Base-by-base conservation (phyloP, 1,140 invertebrate species). In the Drosophila dunni region DNA sequence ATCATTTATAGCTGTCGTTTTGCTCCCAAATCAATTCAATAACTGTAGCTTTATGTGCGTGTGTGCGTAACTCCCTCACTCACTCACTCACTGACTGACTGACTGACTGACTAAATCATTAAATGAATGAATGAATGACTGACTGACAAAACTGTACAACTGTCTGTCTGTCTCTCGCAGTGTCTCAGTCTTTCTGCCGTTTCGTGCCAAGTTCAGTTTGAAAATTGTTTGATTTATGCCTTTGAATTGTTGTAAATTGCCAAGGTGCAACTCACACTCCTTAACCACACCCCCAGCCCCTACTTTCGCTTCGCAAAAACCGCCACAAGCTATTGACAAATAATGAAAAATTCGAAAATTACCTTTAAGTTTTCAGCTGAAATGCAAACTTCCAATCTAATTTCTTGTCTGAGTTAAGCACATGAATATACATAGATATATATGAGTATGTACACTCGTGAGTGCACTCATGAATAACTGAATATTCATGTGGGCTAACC, bases 181-280 rank as follows among this genome's bases (percentile, higher is more conserved):
- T 38, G 15, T 38, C 3, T 15, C 50, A 8, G 29, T 15, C 29
- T 15, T 9, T 15, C 44, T 46, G 44, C 10, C 75, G 45, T 63
- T 75, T 66, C 81, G 74, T 84, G 81, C 70, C 65, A 73, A 79
- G 64, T 76, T 82, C 83, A 73, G 81, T 74, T 88, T 78, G 83
- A 85, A 29, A 82, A 71, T 79, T 88, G 82, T 83, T 86, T 86
- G 83, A 86, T 86, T 86, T 86, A 86, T 88, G 79, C 79, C 76
- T 86, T 82, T 86, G 79, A 85, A 85, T 81, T 78, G 81, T 81
- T 85, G 79, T 79, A 82, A 88, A 82, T 86, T 86, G 83, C 75
- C 70, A 64, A 60, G 45, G 50, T 62, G 57, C 50, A 34, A 29
- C n/a, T n/a, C 38, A 29, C 24, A 29, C 24, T 29, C 50, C n/a